Evolutionary conservation across 2,797 vertebrate genomes (phyloP).

Genomic region (Limosa lapponica): DNA sequence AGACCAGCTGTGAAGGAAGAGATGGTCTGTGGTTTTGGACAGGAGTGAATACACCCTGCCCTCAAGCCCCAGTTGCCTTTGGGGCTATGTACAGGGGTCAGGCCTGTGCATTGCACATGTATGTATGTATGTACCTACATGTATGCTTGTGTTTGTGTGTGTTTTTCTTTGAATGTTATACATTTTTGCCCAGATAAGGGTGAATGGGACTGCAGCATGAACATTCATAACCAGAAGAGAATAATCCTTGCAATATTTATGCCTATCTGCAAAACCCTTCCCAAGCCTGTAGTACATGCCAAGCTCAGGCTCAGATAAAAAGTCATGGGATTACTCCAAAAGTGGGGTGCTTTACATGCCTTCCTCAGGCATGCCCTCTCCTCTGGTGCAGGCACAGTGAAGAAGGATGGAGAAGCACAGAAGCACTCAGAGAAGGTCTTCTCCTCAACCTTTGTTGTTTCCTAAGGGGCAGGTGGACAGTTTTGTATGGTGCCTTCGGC

Average conservation of each 20-base stretch:
- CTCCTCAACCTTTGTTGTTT: background rate
- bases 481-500: background rate
- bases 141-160: background rate
- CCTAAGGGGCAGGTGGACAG: background rate
- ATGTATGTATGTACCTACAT: accelerated
- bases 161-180: background rate
- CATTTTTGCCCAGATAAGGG: background rate
- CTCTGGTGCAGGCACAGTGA: background rate
- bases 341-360: background rate
- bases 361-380: background rate
- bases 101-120: background rate
- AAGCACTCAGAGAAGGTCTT: background rate
- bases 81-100: accelerated
- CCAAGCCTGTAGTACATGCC: background rate
- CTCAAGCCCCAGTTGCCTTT: background rate
- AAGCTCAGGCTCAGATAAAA: background rate
- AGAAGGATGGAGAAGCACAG: background rate
- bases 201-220: background rate
- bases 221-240: background rate
- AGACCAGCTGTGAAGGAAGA: background rate
- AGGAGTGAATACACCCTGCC: background rate
- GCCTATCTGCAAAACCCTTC: background rate
- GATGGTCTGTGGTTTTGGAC: background rate
- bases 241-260: background rate
- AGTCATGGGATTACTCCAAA: background rate